phyloP scores from a whole-genome alignment of 1,140 invertebrate species.

The Zaprionus tsacasi region DNA sequence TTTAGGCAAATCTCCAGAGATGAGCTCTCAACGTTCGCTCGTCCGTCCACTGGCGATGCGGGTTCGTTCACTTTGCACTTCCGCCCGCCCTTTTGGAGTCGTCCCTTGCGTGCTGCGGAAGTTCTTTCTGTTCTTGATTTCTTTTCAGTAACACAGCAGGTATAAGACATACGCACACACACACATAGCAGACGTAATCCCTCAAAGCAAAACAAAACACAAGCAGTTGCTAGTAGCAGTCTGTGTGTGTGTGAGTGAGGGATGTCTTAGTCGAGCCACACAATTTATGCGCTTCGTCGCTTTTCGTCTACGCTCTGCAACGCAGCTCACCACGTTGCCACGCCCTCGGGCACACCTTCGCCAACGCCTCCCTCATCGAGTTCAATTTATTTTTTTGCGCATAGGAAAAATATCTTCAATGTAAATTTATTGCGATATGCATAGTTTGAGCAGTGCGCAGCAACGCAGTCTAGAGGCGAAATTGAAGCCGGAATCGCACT shows the following conservation, averaged over 20 bases:
- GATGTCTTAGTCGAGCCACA: slow-evolving; percentile 53
- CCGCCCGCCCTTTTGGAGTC: background rate
- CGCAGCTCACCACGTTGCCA: background rate
- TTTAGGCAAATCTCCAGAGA: slow-evolving; percentile 78
- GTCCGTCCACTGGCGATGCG: slow-evolving; percentile 32
- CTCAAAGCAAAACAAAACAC: slow-evolving; percentile 74
- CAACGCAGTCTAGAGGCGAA: slow-evolving; percentile 1
- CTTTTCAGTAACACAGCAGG: slow-evolving; percentile 49
- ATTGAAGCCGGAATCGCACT: slow-evolving; percentile 8
- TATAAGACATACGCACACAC: slow-evolving; percentile 36
- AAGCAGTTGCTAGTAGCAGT: slow-evolving; percentile 44
- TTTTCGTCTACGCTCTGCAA: slow-evolving; percentile 71
- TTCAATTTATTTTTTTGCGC: slow-evolving; percentile 78
- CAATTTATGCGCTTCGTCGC: slow-evolving; percentile 81
- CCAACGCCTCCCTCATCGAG: slow-evolving; percentile 36
- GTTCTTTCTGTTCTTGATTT: slow-evolving; percentile 5
- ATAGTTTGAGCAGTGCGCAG: slow-evolving; percentile 18
- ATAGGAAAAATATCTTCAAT: slow-evolving; percentile 67
- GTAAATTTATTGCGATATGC: slow-evolving; percentile 57
- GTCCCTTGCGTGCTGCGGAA: slow-evolving; percentile 6
- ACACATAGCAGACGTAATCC: slow-evolving; percentile 50
- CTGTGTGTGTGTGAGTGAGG: slow-evolving; percentile 21
- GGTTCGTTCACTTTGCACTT: slow-evolving; percentile 23
- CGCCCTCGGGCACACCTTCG: background rate
- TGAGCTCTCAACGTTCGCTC: slow-evolving; percentile 68